phyloP scores from a whole-genome alignment of 2,888 invertebrate genomes.

The Spisula subtruncata region DNA sequence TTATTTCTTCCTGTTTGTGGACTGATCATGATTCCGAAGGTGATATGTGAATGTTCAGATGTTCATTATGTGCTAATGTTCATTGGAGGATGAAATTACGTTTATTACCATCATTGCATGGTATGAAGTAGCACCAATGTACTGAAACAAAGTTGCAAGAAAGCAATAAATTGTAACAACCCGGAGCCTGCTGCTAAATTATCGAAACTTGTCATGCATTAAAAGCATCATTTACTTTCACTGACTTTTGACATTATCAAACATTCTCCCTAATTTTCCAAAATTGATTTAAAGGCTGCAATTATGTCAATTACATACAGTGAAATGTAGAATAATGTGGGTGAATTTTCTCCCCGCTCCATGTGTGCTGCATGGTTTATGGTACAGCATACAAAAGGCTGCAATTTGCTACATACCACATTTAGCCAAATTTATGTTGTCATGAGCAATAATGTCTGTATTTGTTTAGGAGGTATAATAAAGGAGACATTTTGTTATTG shows the following conservation, averaged over 20 bases:
- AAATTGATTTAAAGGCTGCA: neutral
- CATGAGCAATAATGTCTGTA: too few species aligned
- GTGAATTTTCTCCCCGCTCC: neutral
- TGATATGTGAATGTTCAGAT: too few species aligned
- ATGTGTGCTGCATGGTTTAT: neutral
- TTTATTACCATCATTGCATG: neutral
- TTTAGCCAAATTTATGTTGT: too few species aligned
- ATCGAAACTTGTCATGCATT: neutral
- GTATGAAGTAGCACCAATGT: neutral
- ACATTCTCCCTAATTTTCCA: neutral
- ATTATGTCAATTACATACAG: neutral
- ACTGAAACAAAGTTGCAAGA: neutral
- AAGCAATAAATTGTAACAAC: neutral
- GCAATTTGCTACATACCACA: neutral
- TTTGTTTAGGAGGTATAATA: neutral
- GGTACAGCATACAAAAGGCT: neutral
- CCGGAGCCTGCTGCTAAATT: neutral
- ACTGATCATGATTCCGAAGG: neutral
- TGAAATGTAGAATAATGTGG: neutral
- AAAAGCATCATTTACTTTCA: neutral
- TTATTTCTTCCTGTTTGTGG: neutral
- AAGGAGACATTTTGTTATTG: neutral
- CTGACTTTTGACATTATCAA: constrained; percentile 1
- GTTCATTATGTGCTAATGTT: too few species aligned
- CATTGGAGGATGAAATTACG: neutral